Conservation (phyloP, 1,140 invertebrate species). For the Tetramorium parvispinum region DNA sequence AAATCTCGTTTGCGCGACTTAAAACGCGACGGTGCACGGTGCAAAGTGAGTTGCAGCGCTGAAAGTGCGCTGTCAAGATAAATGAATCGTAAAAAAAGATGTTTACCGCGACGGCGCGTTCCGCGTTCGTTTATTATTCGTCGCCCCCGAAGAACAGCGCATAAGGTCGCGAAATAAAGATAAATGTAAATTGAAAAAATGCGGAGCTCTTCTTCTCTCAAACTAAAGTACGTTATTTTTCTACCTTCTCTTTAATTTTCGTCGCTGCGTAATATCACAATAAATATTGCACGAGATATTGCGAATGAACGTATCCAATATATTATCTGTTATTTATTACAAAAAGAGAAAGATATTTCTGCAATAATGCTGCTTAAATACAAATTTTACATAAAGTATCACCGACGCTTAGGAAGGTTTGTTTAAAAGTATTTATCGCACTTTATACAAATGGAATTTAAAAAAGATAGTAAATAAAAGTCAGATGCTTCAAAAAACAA, state of each 20-base stretch:
- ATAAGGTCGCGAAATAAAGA: conserved; percentile 51
- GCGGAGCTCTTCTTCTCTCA: conserved; percentile 20
- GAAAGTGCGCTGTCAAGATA: conserved; percentile 46
- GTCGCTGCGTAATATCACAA: conserved; percentile 11
- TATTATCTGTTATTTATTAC: neutral
- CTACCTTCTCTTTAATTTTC: conserved; percentile 35
- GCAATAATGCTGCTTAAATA: neutral
- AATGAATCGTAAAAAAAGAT: conserved; percentile 51
- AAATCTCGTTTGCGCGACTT: conserved; percentile 48
- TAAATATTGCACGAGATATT: conserved; percentile 19
- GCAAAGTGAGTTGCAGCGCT: conserved; percentile 34
- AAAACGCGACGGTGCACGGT: conserved; percentile 22
- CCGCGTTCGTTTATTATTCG: conserved; percentile 48
- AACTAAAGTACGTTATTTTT: conserved; percentile 46
- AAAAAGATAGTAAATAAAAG: neutral
- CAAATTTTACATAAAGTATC: neutral
- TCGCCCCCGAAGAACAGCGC: conserved; percentile 13
- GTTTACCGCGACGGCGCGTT: conserved; percentile 17
- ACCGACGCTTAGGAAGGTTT: neutral
- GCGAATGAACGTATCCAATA: neutral
- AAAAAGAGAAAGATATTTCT: neutral
- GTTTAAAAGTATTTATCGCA: neutral
- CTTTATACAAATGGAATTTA: neutral
- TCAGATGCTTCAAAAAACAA: neutral
- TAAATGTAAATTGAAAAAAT: conserved; percentile 62